Base-by-base conservation (phyloP, 2,888 invertebrate genomes). In the Blastobasis lacticolella region DNA sequence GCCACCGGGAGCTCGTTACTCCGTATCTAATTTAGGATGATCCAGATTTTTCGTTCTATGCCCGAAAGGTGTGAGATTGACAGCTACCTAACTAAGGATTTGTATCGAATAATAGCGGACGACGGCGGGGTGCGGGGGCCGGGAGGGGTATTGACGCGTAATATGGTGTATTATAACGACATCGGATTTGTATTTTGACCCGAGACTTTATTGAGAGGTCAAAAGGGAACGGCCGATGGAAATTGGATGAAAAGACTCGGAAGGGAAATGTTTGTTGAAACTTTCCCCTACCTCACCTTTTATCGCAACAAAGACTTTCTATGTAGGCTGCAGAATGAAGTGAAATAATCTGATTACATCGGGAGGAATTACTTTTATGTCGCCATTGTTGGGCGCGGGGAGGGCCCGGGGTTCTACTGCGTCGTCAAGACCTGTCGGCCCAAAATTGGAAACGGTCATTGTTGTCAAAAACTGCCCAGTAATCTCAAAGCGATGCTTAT, bases 11-110 rank as follows among this genome's bases (percentile, higher is more conserved):
- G 60, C 72, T 77, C 71, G 75, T 77, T 75, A 78, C 69, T 57
- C 71, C 71, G 69, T 75, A 78, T 78, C 76, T 81, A 81, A 81
- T 81, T 79, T 78, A 70, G 77, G 76, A 79, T 78, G 62, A 80
- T 79, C 78, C 79, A 67, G 77, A 78, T 72, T 75, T 68, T 66
- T 71, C 69, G 61, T 71, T 67, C 63, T 63, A 61, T 61, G 63
- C 64, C 66, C 65, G 23, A 58, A 54, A 78, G 73, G 78, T 78
- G 73, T 71, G 75, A 75, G 70, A 73, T 72, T 76, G 76, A 76
- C 75, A 71, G 71, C 56, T 63, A 57, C 56, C 67, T 71, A 69
- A 69, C 68, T 67, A 67, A 67, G 70, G 75, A 72, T 77, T 72
- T 71, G 70, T 66, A 60, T 59, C 60, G 60, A 65, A 71, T 72